phyloP scores from a whole-genome alignment of 2,113 vertebrate genomes.

The Jacana jacana region DNA sequence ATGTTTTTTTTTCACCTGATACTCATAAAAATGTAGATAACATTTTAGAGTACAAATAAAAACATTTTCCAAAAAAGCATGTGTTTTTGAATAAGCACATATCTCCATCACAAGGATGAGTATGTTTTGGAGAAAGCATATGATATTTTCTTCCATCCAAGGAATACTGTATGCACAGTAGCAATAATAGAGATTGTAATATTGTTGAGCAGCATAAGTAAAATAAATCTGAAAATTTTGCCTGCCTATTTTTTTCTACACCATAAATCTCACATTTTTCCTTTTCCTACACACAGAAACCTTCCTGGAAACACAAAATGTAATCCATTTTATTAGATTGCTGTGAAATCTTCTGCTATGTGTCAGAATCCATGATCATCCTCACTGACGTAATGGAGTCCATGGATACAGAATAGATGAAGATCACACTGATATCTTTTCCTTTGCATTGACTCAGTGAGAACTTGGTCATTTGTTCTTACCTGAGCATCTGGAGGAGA shows the following conservation, averaged over 20 bases:
- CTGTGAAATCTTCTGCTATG: background rate
- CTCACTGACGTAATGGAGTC: background rate
- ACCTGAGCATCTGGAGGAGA: fast-evolving
- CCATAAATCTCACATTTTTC: background rate
- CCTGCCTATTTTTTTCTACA: background rate
- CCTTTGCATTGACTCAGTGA: fast-evolving
- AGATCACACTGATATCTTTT: background rate
- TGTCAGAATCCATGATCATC: background rate
- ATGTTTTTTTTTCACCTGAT: background rate
- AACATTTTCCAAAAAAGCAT: background rate
- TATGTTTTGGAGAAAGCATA: background rate
- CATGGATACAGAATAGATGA: background rate
- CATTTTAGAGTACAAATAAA: background rate
- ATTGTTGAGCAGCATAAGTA: background rate
- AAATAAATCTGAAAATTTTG: background rate
- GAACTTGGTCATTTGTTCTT: background rate
- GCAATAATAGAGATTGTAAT: background rate
- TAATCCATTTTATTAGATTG: background rate
- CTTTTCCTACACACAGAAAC: background rate
- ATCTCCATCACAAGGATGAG: background rate
- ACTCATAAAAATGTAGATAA: background rate
- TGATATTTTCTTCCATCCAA: background rate
- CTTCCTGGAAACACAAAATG: background rate
- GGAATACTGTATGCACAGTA: background rate
- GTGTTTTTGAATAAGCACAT: fast-evolving